Base-by-base conservation (phyloP, 2,113 vertebrate species). In the Stigmatopora nigra region DNA sequence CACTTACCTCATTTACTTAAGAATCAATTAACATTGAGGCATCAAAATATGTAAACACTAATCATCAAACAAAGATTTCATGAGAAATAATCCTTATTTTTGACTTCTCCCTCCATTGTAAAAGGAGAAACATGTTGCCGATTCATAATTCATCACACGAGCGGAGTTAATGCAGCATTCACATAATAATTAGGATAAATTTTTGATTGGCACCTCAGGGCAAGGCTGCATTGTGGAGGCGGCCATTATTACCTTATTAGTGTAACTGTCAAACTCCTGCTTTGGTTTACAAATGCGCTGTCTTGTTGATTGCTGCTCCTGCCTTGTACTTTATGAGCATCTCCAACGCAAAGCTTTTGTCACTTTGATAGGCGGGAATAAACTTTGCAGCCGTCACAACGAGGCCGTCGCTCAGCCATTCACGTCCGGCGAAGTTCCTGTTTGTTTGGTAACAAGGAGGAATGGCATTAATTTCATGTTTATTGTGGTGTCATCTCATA, bases 181-280 rank as follows among this genome's bases (percentile, higher is more conserved):
- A 87, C 84, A 83, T 82, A 83, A 90, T 90, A 90, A 91, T 91
- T 90, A 88, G 83, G 74, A 89, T 90, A 76, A 85, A 90, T 90
- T 89, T 91, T 90, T 89, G 84, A 90, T 91, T 72, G 75, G 69
- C 36, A 86, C 88, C 89, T 73, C 61, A 31, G 78, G 86, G 83
- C 80, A 68, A 69, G 71, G 74, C 67, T 84, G 81, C 82, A 83
- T 86, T 88, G 88, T 86, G 69, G 83, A 83, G 55, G 53, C 60
- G 51, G 64, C 80, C 86, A 84, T 88, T 82, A 82, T 83, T 84
- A 79, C 74, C 77, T 79, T 79, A 85, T 89, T 85, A 86, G 80
- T 88, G 88, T 89, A 88, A 77, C 87, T 89, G 89, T 90, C 88
- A 89, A 79, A 53, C 65, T 72, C 65, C 76, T 75, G 67, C 79